These are phyloP conservation scores for Synanthedon vespiformis DNA, from an alignment of 2,888 invertebrate genomes.

Conservation along the genomic window DNA sequence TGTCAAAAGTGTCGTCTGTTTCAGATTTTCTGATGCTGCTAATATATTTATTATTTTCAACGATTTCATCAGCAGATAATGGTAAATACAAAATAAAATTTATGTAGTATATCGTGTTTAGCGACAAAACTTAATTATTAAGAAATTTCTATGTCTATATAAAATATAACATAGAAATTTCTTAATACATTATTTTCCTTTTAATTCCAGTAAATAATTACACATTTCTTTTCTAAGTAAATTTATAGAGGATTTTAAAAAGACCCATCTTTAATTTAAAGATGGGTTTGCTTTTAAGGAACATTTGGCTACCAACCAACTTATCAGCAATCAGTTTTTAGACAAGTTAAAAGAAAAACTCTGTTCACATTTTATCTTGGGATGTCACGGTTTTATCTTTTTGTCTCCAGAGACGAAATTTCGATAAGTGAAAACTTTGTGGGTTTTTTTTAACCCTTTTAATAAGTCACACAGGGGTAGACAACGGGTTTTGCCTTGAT, in stretches of 20 bases:
- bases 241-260: not conserved
- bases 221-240: not conserved
- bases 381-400: not conserved
- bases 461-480: slow-evolving; percentile 19
- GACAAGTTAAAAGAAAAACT: not conserved
- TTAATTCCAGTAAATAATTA: not conserved
- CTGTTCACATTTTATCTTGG: not conserved
- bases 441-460: slow-evolving; percentile 19
- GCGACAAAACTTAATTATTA: no score
- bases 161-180: no score
- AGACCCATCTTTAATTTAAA: no score
- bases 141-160: no score
- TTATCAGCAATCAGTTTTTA: not conserved
- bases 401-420: not conserved
- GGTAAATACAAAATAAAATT: no score
- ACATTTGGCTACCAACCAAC: not conserved
- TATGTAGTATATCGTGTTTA: no score
- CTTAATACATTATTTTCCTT: not conserved
- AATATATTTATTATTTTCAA: no score
- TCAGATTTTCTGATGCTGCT: no score
- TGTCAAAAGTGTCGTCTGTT: no score
- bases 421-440: not conserved
- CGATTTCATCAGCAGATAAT: no score
- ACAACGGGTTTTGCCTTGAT: slow-evolving; percentile 17
- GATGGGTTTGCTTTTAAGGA: not conserved